Evolutionary conservation across 2,888 invertebrate species (phyloP).

Genomic region (Xylophagus ater): DNA sequence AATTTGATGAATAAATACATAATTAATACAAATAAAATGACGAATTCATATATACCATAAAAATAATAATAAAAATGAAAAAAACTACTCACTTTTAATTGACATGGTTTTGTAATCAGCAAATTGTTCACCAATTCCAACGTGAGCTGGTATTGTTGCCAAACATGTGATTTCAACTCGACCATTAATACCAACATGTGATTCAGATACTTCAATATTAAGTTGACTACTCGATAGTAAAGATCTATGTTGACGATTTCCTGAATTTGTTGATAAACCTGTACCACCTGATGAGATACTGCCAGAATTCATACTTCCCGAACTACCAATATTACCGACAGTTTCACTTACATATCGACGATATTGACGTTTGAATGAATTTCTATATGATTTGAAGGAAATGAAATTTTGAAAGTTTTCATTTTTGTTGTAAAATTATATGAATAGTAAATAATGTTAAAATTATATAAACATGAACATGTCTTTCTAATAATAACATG

Average conservation of each 20-base stretch:
- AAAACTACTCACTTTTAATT: slow-evolving; percentile 57
- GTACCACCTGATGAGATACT: slow-evolving; percentile 25
- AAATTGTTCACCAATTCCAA: slow-evolving; percentile 57
- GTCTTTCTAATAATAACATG: no score
- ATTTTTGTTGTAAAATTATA: no score
- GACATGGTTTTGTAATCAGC: slow-evolving; percentile 64
- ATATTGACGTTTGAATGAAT: slow-evolving; percentile 33
- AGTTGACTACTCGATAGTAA: slow-evolving; percentile 53
- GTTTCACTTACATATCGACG: slow-evolving; percentile 24
- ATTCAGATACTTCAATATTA: slow-evolving; percentile 60
- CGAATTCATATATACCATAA: no score
- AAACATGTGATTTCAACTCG: slow-evolving; percentile 61
- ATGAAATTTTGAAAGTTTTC: no score
- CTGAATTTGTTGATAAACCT: slow-evolving; percentile 5
- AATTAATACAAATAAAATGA: no score
- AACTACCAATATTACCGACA: slow-evolving; percentile 7
- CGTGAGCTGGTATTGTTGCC: slow-evolving; percentile 66
- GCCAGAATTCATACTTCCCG: slow-evolving; percentile 22
- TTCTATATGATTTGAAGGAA: slow-evolving; percentile 26
- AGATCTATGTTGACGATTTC: slow-evolving; percentile 27
- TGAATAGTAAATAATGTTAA: no score
- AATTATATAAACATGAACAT: no score
- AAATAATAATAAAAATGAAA: no score
- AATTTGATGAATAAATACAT: no score
- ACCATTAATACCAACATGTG: slow-evolving; percentile 58